phyloP scores from a whole-genome alignment of 2,888 invertebrate species.

The Neoitamus cyanurus region DNA sequence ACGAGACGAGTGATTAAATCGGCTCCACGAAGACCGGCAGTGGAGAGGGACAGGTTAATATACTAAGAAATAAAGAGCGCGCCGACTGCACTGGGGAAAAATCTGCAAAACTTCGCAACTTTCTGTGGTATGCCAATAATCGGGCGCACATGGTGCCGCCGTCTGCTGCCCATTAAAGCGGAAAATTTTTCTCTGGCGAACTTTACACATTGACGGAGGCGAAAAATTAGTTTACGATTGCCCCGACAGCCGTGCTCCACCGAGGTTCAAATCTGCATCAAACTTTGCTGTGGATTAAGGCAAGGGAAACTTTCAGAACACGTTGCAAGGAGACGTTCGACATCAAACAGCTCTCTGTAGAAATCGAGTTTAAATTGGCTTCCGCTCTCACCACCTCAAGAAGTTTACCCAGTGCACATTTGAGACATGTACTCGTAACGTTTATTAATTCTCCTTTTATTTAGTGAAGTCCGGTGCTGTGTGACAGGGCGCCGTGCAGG shows the following conservation, averaged over 20 bases:
- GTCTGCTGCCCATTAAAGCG: neutral
- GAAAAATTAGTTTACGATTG: constrained; percentile 26
- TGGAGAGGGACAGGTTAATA: neutral
- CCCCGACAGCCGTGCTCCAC: neutral
- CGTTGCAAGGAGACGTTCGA: neutral
- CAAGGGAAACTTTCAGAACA: neutral
- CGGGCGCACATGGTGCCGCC: constrained; percentile 19
- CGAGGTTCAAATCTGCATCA: neutral
- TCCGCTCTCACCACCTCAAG: neutral
- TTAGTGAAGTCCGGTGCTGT: neutral
- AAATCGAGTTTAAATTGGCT: constrained; percentile 31
- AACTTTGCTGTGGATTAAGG: neutral
- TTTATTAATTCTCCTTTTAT: neutral
- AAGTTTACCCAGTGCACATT: neutral
- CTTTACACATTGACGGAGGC: constrained; percentile 1
- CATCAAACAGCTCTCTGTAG: neutral
- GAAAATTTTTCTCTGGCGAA: neutral
- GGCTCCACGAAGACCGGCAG: too few species aligned
- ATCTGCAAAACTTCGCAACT: neutral
- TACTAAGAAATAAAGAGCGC: neutral
- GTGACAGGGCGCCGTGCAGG: too few species aligned
- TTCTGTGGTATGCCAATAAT: neutral
- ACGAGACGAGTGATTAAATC: neutral
- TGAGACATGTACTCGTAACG: neutral
- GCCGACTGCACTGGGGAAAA: neutral